phyloP scores from a whole-genome alignment of 1,140 invertebrate species.

The Asobara japonica region DNA sequence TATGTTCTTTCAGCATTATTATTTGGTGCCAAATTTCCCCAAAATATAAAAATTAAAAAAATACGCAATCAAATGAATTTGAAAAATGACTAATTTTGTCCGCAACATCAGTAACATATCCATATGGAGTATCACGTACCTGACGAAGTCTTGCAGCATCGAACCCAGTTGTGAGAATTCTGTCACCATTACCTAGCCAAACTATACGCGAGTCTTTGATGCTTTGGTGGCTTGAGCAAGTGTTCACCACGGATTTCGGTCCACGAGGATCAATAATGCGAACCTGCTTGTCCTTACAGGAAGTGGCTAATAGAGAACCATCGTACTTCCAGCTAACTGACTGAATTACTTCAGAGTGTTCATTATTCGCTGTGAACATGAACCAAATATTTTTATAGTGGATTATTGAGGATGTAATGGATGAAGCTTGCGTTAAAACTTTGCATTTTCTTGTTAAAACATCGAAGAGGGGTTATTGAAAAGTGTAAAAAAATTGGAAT shows the following conservation, averaged over 20 bases:
- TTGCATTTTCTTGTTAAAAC: background rate
- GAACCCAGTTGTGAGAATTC: constrained; percentile 85
- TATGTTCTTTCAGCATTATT: no score
- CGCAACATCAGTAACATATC: no score
- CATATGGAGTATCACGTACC: no score
- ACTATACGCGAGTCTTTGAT: constrained; percentile 91
- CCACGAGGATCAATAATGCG: constrained; percentile 83
- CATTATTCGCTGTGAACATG: constrained; percentile 72
- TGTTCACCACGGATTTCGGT: constrained; percentile 70
- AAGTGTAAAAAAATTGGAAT: no score
- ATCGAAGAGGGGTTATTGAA: background rate
- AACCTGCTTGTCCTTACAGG: constrained; percentile 86
- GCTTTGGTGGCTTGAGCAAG: constrained; percentile 82
- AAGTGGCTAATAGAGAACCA: constrained; percentile 77
- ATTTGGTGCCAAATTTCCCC: no score
- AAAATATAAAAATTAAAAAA: no score
- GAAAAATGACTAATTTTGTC: no score
- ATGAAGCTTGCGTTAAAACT: no score
- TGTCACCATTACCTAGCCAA: constrained; percentile 86
- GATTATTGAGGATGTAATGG: no score
- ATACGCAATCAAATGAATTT: no score
- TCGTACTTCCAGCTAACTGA: constrained; percentile 86
- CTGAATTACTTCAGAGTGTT: constrained; percentile 86
- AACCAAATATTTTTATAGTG: no score
- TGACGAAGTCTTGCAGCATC: constrained; percentile 82